A percentile compares a stretch with the other conserved stretches of the same genome.
Evolutionary conservation across 2,888 invertebrate species (phyloP).

Genomic region (Myopa testacea): DNA sequence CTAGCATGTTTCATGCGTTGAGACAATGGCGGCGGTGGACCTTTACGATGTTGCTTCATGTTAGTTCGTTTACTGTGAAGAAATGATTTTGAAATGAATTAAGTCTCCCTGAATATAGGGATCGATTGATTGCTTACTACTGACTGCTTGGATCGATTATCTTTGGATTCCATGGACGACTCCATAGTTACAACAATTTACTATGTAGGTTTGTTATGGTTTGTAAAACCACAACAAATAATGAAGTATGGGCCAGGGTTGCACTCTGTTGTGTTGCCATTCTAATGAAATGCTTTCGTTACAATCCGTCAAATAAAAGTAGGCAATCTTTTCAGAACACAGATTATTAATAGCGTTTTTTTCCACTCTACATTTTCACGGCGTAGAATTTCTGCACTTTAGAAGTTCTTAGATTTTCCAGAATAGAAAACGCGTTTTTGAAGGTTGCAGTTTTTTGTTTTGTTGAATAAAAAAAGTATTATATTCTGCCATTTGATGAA

Average conservation of each 20-base stretch:
- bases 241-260: neutral
- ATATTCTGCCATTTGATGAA: too few species aligned
- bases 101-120: neutral
- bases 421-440: too few species aligned
- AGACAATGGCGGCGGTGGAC: slow-evolving; percentile 4
- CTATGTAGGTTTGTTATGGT: slow-evolving; percentile 18
- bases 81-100: neutral
- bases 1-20: slow-evolving; percentile 37
- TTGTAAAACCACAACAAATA: neutral
- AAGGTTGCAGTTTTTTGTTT: too few species aligned
- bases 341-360: too few species aligned
- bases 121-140: slow-evolving; percentile 42
- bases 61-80: slow-evolving; percentile 58
- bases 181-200: neutral
- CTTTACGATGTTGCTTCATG: slow-evolving; percentile 59
- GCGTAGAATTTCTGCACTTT: too few species aligned
- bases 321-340: too few species aligned
- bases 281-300: too few species aligned
- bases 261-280: slow-evolving; percentile 29
- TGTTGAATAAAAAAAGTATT: too few species aligned
- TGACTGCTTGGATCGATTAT: slow-evolving; percentile 64
- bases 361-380: too few species aligned
- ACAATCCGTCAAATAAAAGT: too few species aligned
- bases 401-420: too few species aligned
- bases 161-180: slow-evolving; percentile 58